Percentiles rank a stretch among this genome's conserved stretches.
Conservation (phyloP, 2,113 vertebrate species). For the Trematomus loennbergii region DNA sequence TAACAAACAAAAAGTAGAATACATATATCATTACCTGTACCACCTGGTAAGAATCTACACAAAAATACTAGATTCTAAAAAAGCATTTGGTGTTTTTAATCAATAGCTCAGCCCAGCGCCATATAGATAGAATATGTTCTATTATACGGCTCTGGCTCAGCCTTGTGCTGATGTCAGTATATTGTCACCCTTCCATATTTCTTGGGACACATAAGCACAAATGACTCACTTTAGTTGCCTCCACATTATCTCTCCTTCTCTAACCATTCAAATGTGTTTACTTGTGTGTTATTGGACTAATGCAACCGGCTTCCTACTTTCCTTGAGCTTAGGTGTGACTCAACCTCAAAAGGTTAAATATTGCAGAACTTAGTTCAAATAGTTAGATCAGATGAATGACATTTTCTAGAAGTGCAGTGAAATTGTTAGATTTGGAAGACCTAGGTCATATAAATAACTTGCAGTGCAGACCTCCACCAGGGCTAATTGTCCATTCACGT, state of each 20-base stretch:
- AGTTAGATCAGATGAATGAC: background rate
- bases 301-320: background rate
- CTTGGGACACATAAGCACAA: constrained; percentile 6
- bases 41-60: background rate
- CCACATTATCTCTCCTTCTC: background rate
- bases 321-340: constrained; percentile 3
- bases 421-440: background rate
- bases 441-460: background rate
- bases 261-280: background rate
- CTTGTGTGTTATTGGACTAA: background rate
- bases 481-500: too few relatives aligned
- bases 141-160: too few relatives aligned
- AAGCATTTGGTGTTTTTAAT: background rate
- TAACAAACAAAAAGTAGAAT: background rate
- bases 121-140: too few relatives aligned
- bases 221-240: constrained; percentile 27
- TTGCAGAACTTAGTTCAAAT: background rate
- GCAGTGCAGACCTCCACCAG: too few relatives aligned
- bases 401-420: background rate
- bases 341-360: constrained; percentile 7
- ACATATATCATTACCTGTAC: background rate
- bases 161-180: constrained; percentile 4
- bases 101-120: background rate
- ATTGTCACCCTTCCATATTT: background rate
- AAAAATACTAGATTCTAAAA: background rate